phyloP scores from a whole-genome alignment of 2,888 invertebrate species.

The Drepana falcataria region DNA sequence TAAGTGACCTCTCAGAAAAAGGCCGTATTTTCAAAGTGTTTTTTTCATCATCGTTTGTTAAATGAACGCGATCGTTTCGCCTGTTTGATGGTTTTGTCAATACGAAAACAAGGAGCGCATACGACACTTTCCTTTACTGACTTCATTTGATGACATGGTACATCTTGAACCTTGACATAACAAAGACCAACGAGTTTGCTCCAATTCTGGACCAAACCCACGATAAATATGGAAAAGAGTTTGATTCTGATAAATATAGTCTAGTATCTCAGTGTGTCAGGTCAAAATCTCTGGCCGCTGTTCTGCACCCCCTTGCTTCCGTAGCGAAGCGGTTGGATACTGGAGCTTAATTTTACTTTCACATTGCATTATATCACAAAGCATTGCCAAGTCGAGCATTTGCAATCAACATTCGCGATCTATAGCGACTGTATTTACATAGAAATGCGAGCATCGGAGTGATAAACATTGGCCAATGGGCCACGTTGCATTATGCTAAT shows the following conservation, averaged over 20 bases:
- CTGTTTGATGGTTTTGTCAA: not conserved
- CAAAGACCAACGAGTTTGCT: too few species aligned
- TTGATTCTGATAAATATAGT: too few species aligned
- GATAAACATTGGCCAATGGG: constrained; percentile 37
- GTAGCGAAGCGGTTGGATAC: not conserved
- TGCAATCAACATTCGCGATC: constrained; percentile 20
- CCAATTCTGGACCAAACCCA: too few species aligned
- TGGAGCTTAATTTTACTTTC: not conserved
- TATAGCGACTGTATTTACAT: constrained; percentile 32
- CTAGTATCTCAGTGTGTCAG: too few species aligned
- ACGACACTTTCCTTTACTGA: too few species aligned
- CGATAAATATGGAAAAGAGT: too few species aligned
- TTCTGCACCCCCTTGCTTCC: not conserved
- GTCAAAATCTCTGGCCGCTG: too few species aligned
- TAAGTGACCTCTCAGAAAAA: not conserved
- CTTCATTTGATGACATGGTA: too few species aligned
- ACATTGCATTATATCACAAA: not conserved
- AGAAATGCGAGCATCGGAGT: constrained; percentile 32
- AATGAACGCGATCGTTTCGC: not conserved
- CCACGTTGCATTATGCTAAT: constrained; percentile 35
- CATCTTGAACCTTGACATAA: too few species aligned
- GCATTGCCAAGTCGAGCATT: constrained; percentile 3
- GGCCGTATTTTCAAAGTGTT: not conserved
- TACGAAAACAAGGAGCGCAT: too few species aligned
- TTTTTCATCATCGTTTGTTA: not conserved